These are phyloP conservation scores for Epinephelus awoara DNA, from an alignment of 2,797 vertebrate species.

Conservation along the genomic window DNA sequence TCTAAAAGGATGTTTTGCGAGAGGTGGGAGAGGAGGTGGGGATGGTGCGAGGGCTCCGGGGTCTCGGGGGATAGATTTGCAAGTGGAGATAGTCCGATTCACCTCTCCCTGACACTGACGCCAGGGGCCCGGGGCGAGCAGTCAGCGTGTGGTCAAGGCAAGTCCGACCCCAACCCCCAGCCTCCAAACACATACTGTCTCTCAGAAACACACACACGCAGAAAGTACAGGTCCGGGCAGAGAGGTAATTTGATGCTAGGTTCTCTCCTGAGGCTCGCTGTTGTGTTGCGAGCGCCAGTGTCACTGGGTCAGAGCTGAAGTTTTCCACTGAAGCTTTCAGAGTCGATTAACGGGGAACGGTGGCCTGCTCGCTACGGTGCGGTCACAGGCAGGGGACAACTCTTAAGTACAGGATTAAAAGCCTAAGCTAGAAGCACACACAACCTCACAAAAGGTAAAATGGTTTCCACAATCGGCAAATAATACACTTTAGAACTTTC, in stretches of 20 bases:
- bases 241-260: slow-evolving; percentile 72
- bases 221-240: slow-evolving; percentile 58
- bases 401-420: slow-evolving; percentile 35
- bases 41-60: slow-evolving; percentile 65
- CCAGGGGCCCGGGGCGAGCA: slow-evolving; percentile 67
- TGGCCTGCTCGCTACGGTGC: slow-evolving; percentile 13
- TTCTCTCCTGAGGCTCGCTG: slow-evolving; percentile 57
- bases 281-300: slow-evolving; percentile 52
- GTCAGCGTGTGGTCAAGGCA: slow-evolving; percentile 80
- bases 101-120: slow-evolving; percentile 85
- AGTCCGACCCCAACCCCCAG: slow-evolving; percentile 55
- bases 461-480: background rate
- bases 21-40: slow-evolving; percentile 79
- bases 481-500: background rate
- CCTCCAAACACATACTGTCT: slow-evolving; percentile 57
- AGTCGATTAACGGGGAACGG: slow-evolving; percentile 56
- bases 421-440: slow-evolving; percentile 9
- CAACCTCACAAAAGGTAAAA: background rate
- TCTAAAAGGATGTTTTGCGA: slow-evolving; percentile 82
- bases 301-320: slow-evolving; percentile 70
- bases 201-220: slow-evolving; percentile 39
- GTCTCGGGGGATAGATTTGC: slow-evolving; percentile 82
- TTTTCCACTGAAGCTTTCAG: slow-evolving; percentile 68
- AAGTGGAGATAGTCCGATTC: slow-evolving; percentile 82
- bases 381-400: slow-evolving; percentile 29